A percentile compares a stretch with the other conserved stretches of the same genome.
phyloP scores from a whole-genome alignment of 2,113 vertebrate species.

The Willisornis vidua region DNA sequence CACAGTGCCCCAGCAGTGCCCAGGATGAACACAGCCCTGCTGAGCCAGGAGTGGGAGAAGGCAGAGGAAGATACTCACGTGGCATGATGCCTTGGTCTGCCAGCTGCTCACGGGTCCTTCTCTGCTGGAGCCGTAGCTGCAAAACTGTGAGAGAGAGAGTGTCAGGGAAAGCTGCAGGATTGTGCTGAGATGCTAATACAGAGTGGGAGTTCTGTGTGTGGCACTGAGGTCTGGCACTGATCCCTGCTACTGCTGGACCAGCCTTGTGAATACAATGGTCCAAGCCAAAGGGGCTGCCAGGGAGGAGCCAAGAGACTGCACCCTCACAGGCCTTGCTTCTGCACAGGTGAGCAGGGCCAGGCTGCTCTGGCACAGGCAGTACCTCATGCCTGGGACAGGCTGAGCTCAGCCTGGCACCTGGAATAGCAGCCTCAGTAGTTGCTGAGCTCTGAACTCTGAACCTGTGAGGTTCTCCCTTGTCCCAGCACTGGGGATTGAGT shows the following conservation, averaged over 20 bases:
- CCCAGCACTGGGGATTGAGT: not conserved
- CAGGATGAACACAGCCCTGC: not conserved
- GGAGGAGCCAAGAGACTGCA: not conserved
- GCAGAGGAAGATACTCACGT: constrained; percentile 82
- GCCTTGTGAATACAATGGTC: not conserved
- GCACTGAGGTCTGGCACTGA: not conserved
- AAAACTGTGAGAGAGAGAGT: constrained; percentile 85
- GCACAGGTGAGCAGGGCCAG: not conserved
- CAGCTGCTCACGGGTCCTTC: constrained; percentile 93
- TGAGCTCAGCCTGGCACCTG: not conserved
- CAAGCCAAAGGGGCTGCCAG: not conserved
- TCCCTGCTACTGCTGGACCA: not conserved
- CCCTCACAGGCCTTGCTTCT: not conserved
- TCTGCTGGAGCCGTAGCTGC: constrained; percentile 98
- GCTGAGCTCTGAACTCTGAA: not conserved
- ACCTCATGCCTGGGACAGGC: not conserved
- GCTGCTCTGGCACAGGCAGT: not conserved
- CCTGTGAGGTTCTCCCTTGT: not conserved
- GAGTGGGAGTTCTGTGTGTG: not conserved
- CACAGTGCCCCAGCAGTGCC: not conserved
- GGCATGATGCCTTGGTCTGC: constrained; percentile 95
- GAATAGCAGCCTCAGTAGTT: not conserved
- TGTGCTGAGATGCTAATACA: not conserved
- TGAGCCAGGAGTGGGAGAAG: not conserved
- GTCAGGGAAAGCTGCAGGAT: constrained; percentile 16